Base-by-base conservation (phyloP, 2,888 invertebrate species). In the Odontothrips loti region DNA sequence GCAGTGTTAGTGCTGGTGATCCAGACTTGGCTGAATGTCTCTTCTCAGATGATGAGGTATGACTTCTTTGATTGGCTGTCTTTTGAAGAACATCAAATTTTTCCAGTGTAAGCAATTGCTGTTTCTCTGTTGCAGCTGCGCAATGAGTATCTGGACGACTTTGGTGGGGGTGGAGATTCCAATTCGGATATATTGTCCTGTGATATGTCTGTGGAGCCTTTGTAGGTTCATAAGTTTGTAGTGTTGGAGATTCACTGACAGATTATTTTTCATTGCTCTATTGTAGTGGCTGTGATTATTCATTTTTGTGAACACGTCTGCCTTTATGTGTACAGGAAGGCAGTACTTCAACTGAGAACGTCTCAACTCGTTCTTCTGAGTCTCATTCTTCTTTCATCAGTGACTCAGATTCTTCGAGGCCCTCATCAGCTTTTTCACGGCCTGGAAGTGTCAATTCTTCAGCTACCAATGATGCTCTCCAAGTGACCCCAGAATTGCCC, bases 31-130 rank as follows among this genome's bases (percentile, higher is more conserved):
- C 63, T 63, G 63, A 63, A 11, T 63, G 63, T 20, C 63, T 63
- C 6, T 63, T 63, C 63, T 63, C 63, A 17, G 63, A 63, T 63
- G 63, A 63, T 63, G 63, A 63, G 63, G 63, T 63, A 63, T 15
- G 6, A 6, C 20, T 17, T 20, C 20, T 17, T 63, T 6, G 11
- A 10, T 15, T 10, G 20, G 20, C 15, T 17, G 11, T 63, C 63
- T 48, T 9, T 48, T 11, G 12, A 63, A 17, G 63, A 17, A 20
- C 20, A 6, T 63, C 10, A 11, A 63, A 11, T 63, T 63, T 63
- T 17, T 11, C 15, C 10, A 11, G 15, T 11, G 48, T 48, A 11
- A 11, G 15, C 48, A 48, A 48, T 48, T 48, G 6, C 15, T 63
- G 63, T 63, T 17, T 17, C 20, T 63, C 20, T 10, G 11, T 11